These are phyloP conservation scores for Xestobium rufovillosum DNA, from an alignment of 2,888 invertebrate species.

Conservation along the genomic window DNA sequence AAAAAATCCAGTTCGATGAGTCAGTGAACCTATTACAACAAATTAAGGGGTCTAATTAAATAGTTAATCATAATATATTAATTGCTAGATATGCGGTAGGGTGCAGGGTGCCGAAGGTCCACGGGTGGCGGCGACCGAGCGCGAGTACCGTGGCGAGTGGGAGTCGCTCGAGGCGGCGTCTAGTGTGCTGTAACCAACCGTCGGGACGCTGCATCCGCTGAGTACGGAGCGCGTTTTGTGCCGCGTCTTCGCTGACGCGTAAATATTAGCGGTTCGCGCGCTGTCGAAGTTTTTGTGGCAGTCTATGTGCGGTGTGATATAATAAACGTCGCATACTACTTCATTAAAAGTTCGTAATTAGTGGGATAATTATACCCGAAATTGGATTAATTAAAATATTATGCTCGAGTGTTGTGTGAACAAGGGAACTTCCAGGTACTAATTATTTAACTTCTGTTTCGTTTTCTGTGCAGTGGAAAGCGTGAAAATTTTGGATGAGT, in stretches of 20 bases:
- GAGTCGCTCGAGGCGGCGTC: slow-evolving; percentile 16
- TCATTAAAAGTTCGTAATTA: too few species aligned
- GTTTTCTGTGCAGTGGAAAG: too few species aligned
- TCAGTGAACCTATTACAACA: slow-evolving; percentile 35
- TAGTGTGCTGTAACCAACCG: slow-evolving; percentile 21
- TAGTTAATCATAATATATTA: slow-evolving; percentile 43
- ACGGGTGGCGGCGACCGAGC: slow-evolving; percentile 30
- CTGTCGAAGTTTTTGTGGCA: slow-evolving; percentile 7
- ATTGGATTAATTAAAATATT: too few species aligned
- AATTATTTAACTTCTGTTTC: too few species aligned
- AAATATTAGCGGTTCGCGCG: slow-evolving; percentile 9
- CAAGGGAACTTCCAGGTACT: too few species aligned
- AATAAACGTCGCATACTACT: too few species aligned
- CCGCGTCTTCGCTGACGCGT: slow-evolving; percentile 9
- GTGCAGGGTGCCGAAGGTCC: slow-evolving; percentile 35
- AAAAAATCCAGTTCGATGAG: slow-evolving; percentile 27
- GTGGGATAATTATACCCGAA: too few species aligned
- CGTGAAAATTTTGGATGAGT: too few species aligned
- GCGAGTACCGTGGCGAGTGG: slow-evolving; percentile 23
- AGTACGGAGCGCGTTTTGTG: slow-evolving; percentile 25
- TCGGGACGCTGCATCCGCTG: slow-evolving; percentile 28
- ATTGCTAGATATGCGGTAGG: slow-evolving; percentile 41
- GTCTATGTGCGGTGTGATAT: too few species aligned
- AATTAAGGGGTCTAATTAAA: slow-evolving; percentile 40
- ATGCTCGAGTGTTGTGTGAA: too few species aligned